These are phyloP conservation scores for Sinocyclocheilus grahami DNA, from an alignment of 2,113 vertebrate genomes.

Conservation along the genomic window DNA sequence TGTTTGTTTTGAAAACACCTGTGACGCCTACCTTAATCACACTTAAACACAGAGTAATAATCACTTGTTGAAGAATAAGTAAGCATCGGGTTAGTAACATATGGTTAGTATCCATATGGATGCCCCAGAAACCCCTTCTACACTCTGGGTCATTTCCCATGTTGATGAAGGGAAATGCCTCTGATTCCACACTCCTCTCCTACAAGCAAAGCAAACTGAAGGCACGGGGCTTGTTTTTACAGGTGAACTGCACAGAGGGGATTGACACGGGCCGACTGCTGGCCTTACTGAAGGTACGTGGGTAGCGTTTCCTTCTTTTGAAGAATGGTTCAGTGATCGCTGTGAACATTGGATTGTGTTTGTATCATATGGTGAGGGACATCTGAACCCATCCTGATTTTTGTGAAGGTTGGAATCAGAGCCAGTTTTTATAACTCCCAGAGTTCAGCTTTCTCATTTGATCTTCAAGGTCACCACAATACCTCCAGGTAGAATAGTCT, in stretches of 20 bases:
- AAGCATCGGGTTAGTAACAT: constrained; percentile 3
- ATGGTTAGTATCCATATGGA: neutral
- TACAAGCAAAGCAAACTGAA: constrained; percentile 66
- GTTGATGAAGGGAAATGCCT: constrained; percentile 56
- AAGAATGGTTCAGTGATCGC: neutral
- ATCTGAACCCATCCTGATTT: neutral
- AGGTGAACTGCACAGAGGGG: constrained; percentile 83
- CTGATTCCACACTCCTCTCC: constrained; percentile 53
- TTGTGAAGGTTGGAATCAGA: constrained; percentile 41
- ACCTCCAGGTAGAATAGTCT: constrained; percentile 36
- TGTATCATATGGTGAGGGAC: neutral
- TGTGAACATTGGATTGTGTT: neutral
- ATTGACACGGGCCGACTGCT: constrained; percentile 64
- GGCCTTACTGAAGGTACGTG: constrained; percentile 77
- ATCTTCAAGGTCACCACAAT: constrained; percentile 43
- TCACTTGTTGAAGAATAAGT: neutral
- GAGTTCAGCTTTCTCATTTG: constrained; percentile 20
- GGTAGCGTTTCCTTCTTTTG: neutral
- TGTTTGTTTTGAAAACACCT: neutral
- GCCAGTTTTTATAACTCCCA: constrained; percentile 28
- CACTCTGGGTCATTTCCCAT: constrained; percentile 27
- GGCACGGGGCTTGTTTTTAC: constrained; percentile 71
- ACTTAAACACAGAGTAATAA: constrained; percentile 21
- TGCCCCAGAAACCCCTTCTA: constrained; percentile 3
- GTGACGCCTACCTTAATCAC: neutral